Percentiles rank a stretch among this genome's conserved stretches.
phyloP scores from a whole-genome alignment of 2,797 vertebrate genomes.

The Mycteria americana region DNA sequence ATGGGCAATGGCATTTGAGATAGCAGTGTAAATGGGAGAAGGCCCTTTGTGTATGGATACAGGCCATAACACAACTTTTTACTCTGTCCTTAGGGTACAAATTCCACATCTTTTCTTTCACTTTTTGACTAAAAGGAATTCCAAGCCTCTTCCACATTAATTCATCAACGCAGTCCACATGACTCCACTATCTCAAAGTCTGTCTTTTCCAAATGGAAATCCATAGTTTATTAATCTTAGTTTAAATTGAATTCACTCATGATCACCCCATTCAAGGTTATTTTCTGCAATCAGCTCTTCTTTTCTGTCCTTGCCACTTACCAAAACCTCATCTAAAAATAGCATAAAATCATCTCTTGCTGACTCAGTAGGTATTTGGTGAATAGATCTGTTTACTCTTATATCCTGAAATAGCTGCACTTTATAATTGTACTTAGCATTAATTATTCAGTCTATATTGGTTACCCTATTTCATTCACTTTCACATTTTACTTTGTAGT shows the following conservation, averaged over 20 bases:
- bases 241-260: background rate
- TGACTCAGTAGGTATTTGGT: conserved; percentile 16
- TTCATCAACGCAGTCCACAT: background rate
- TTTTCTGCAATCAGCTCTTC: conserved; percentile 20
- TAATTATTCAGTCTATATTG: background rate
- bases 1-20: background rate
- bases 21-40: background rate
- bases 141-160: background rate
- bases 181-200: background rate
- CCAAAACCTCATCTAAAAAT: background rate
- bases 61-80: background rate
- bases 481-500: background rate
- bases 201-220: background rate
- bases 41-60: background rate
- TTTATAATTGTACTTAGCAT: background rate
- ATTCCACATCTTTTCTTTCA: background rate
- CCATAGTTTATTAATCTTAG: background rate
- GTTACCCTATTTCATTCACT: background rate
- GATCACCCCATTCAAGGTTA: background rate
- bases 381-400: background rate
- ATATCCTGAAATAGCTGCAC: background rate
- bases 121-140: background rate
- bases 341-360: background rate
- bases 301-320: background rate
- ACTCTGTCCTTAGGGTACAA: background rate